phyloP scores from a whole-genome alignment of 2,797 vertebrate genomes.

The Rallus crepitans region DNA sequence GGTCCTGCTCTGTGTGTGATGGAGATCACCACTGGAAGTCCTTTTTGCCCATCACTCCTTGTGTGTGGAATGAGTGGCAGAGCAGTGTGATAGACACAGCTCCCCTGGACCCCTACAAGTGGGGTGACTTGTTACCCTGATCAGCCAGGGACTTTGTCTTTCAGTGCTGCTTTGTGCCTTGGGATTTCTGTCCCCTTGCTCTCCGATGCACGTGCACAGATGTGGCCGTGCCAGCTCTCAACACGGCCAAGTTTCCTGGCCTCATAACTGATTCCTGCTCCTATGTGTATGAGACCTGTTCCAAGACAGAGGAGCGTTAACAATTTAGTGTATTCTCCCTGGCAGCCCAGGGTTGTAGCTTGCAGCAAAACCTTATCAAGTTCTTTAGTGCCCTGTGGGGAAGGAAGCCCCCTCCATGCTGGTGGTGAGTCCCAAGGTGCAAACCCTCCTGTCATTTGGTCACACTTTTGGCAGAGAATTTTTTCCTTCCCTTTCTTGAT shows the following conservation, averaged over 20 bases:
- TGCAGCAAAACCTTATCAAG: neutral
- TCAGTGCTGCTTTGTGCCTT: neutral
- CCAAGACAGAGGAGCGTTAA: neutral
- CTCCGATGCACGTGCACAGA: neutral
- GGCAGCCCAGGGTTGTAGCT: neutral
- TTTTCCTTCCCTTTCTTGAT: neutral
- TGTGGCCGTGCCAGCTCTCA: fast-evolving
- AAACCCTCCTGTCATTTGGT: neutral
- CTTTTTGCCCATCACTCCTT: neutral
- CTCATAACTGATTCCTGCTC: neutral
- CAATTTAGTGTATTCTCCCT: neutral
- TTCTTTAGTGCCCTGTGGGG: neutral
- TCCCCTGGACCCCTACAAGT: neutral
- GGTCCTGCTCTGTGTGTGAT: neutral
- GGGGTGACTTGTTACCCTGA: neutral
- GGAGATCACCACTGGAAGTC: neutral
- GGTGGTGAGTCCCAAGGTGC: neutral
- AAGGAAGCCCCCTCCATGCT: neutral
- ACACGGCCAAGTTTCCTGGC: fast-evolving
- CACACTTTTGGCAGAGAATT: neutral
- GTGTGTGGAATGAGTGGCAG: neutral
- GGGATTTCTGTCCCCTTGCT: neutral
- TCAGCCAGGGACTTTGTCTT: neutral
- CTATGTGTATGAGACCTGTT: neutral
- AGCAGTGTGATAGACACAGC: neutral